A percentile compares a stretch with the other conserved stretches of the same genome.
phyloP scores from a whole-genome alignment of 1,140 invertebrate species.

The Samia ricini region DNA sequence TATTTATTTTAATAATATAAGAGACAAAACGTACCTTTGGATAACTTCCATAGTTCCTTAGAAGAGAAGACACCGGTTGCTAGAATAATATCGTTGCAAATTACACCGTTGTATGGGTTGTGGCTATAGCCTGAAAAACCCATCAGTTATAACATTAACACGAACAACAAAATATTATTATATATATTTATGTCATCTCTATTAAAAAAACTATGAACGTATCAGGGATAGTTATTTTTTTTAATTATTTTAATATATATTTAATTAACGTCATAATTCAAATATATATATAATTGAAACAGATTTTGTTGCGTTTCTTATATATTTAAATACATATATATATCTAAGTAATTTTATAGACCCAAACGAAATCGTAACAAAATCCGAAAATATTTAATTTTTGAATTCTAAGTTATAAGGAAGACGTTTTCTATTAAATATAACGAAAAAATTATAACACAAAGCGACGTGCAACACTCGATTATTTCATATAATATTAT shows the following conservation, averaged over 20 bases:
- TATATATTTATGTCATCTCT: slow-evolving; percentile 21
- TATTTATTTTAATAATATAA: neutral
- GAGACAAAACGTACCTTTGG: slow-evolving; percentile 88
- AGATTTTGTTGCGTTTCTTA: neutral
- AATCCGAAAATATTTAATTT: slow-evolving; percentile 18
- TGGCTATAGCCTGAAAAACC: slow-evolving; percentile 93
- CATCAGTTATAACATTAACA: slow-evolving; percentile 38
- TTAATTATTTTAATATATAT: neutral
- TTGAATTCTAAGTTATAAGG: too few species aligned
- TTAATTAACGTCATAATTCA: neutral
- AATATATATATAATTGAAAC: too few species aligned
- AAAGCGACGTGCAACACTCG: too few species aligned
- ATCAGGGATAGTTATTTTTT: neutral
- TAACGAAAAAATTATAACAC: neutral
- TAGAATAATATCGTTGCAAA: slow-evolving; percentile 98
- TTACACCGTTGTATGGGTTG: slow-evolving; percentile 98
- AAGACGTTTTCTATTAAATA: too few species aligned
- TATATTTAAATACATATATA: neutral
- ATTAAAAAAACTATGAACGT: slow-evolving; percentile 40
- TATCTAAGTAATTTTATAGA: neutral
- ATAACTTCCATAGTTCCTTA: slow-evolving; percentile 97
- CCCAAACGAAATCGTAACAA: neutral
- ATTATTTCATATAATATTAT: too few species aligned
- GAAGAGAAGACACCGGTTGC: slow-evolving; percentile 99
- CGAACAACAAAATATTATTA: neutral